Evolutionary conservation across 2,113 vertebrate species (phyloP).

Genomic region (Pelobates fuscus): DNA sequence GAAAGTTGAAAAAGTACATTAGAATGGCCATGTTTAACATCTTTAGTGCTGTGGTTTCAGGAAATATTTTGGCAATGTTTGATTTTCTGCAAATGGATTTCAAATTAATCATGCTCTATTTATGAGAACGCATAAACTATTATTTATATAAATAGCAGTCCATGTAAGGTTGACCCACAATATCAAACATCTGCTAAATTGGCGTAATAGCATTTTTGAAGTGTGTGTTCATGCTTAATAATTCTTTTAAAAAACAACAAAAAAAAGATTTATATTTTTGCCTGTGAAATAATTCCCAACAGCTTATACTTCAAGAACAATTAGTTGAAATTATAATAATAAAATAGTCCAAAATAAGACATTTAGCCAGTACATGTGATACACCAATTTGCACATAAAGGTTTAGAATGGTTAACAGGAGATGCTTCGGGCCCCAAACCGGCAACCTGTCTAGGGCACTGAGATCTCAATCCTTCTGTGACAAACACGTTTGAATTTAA

Average conservation of each 20-base stretch:
- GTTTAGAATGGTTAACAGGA: too few species aligned
- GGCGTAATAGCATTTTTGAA: constrained; percentile 71
- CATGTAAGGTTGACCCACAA: constrained; percentile 61
- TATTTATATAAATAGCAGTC: constrained; percentile 81
- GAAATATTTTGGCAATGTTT: constrained; percentile 72
- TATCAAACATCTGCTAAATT: constrained; percentile 69
- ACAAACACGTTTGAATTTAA: too few species aligned
- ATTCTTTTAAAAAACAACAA: constrained; percentile 19
- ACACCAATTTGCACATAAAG: too few species aligned
- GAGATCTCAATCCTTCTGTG: too few species aligned
- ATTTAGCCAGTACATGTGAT: too few species aligned
- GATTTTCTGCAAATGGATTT: constrained; percentile 75
- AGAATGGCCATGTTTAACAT: constrained; percentile 71
- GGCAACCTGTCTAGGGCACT: too few species aligned
- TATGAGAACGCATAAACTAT: constrained; percentile 80
- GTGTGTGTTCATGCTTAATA: constrained; percentile 62
- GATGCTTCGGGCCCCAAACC: too few species aligned
- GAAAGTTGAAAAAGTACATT: constrained; percentile 65
- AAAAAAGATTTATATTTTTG: too few species aligned
- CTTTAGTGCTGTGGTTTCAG: constrained; percentile 70
- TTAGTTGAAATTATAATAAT: too few species aligned
- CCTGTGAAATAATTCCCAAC: too few species aligned
- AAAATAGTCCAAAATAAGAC: too few species aligned
- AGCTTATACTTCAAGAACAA: too few species aligned
- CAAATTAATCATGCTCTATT: constrained; percentile 82